Evolutionary conservation across 2,797 vertebrate genomes (phyloP).

Genomic region (Vireo griseus): DNA sequence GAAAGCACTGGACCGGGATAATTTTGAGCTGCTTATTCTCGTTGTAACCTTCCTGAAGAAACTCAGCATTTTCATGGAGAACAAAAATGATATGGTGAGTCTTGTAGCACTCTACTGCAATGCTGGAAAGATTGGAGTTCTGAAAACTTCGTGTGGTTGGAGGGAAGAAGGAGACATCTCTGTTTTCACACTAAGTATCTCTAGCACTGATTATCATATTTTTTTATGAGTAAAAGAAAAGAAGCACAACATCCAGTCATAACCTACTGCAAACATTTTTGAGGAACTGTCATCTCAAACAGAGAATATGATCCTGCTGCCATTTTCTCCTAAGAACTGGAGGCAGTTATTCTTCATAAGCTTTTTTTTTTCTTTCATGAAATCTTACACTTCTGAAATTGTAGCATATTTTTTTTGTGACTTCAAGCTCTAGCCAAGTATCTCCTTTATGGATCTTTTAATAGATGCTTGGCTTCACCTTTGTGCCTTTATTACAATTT

Average conservation of each 20-base stretch:
- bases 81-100: constrained; percentile 96
- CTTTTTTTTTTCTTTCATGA: background rate
- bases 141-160: background rate
- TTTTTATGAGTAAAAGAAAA: background rate
- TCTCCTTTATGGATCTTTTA: background rate
- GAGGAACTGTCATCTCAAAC: background rate
- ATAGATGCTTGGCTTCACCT: background rate
- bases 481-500: background rate
- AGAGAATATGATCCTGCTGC: background rate
- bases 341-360: background rate
- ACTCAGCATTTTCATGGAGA: constrained; percentile 94
- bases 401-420: background rate
- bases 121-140: background rate
- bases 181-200: background rate
- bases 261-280: background rate
- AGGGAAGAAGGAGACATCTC: background rate
- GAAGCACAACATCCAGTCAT: accelerated
- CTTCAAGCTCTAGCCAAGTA: background rate
- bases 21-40: constrained; percentile 88
- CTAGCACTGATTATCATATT: background rate
- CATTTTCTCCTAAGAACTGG: background rate
- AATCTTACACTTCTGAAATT: background rate
- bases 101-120: background rate
- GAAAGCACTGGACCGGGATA: constrained; percentile 87
- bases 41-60: constrained; percentile 94